Percentiles rank a stretch among this genome's conserved stretches.
phyloP scores from a whole-genome alignment of 2,113 vertebrate species.

The Phyllopteryx taeniolatus region DNA sequence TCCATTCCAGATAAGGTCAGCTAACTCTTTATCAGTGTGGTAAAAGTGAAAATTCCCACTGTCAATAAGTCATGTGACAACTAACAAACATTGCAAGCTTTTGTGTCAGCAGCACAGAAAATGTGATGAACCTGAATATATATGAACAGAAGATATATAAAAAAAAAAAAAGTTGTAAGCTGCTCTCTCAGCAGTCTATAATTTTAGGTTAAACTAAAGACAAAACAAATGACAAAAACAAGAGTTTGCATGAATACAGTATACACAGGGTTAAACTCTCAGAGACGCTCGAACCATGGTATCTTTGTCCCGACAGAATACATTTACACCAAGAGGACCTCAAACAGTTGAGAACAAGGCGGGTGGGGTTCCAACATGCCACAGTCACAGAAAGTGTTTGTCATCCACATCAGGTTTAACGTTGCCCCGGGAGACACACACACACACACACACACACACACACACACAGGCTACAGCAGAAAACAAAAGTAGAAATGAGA shows the following conservation, averaged over 20 bases:
- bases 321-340: constrained; percentile 37
- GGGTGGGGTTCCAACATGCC: constrained; percentile 38
- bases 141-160: neutral
- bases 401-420: constrained; percentile 54
- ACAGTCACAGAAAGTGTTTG: constrained; percentile 55
- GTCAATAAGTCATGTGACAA: neutral
- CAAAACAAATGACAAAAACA: neutral
- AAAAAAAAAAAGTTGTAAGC: neutral
- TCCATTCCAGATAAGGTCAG: neutral
- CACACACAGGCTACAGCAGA: constrained; percentile 33
- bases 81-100: neutral
- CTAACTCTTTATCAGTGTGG: neutral
- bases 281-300: neutral
- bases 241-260: neutral
- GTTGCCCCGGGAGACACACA: constrained; percentile 49
- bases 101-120: neutral
- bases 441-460: neutral
- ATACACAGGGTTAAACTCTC: neutral
- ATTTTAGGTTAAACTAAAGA: neutral
- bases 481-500: constrained; percentile 57
- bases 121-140: neutral
- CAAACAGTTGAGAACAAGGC: constrained; percentile 34
- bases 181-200: neutral
- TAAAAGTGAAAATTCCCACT: neutral
- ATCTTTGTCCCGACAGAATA: constrained; percentile 9